Conservation (phyloP, 2,113 vertebrate genomes). For the Genyomyrus donnyi region DNA sequence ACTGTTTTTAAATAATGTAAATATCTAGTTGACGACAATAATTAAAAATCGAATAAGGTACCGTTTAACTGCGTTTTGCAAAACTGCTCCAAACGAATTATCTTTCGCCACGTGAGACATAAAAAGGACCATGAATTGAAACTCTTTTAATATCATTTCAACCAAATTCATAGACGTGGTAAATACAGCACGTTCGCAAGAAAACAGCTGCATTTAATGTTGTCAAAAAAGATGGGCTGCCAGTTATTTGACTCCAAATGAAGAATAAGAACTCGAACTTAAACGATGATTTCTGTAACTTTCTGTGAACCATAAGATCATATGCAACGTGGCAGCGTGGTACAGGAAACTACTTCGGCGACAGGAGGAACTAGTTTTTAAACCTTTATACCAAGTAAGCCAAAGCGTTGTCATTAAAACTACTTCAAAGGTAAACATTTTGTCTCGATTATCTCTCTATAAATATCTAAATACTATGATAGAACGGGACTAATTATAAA, state of each 20-base stretch:
- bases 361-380: neutral
- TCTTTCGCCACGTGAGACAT: neutral
- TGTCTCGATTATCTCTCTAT: neutral
- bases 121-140: neutral
- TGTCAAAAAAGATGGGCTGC: neutral
- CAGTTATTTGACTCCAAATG: neutral
- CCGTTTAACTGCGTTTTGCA: neutral
- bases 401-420: neutral
- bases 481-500: neutral
- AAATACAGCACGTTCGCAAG: neutral
- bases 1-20: neutral
- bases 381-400: neutral
- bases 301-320: neutral
- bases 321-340: neutral
- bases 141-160: neutral
- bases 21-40: neutral
- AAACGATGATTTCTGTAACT: neutral
- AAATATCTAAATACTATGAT: neutral
- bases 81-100: neutral
- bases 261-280: too few species aligned
- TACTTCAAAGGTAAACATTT: neutral
- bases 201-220: neutral
- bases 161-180: neutral
- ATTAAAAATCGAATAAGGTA: neutral
- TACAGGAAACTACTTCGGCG: neutral